Evolutionary conservation across 2,797 vertebrate species (phyloP), one percentile per base, ranked within the genome.

Genomic region (Taeniopygia guttata): DNA sequence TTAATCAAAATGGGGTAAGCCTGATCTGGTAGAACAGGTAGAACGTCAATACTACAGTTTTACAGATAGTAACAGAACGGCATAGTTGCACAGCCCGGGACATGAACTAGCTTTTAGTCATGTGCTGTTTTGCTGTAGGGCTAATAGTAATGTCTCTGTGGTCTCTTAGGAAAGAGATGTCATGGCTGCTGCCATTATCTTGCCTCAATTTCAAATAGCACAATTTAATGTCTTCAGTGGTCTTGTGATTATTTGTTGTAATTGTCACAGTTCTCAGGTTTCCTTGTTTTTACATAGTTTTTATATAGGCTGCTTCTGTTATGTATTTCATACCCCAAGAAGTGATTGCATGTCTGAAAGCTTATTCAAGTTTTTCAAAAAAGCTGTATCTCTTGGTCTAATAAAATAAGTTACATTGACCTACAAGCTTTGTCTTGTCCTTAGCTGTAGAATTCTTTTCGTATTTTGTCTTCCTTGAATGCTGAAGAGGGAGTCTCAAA

Each of bases 1-100:
- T 83, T 42, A 59, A 38, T 42, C 51, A 60, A 86, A 75, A 45
- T 58, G 77, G 10, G 13, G 40, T 51, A 55, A 75, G 42, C 36
- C n/a, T 91, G 51, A 34, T 84, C 23, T 90, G 36, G 63, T 86
- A 43, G 22, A 95, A 72, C 80, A 90, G 80, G 79, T 91, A 78
- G 62, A 45, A 90, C 93, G 66, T 32, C 2, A 21, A 77, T 81
- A 38, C 54, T 68, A 16, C 20, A 56, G 49, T 70, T 89, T 82
- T 60, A 63, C 54, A 85, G 68, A 46, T 26, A 85, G 58, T 55
- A 77, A 40, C 27, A 78, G 66, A 69, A 69, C 10, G 52, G 32
- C 27, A 15, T 20, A 55, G 40, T 92, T 4, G 3, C 56, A 80
- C 27, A 45, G 54, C 38, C 26, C 82, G 67, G 43, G 40, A 76